phyloP scores from a whole-genome alignment of 2,797 vertebrate genomes.

The Aldrovandia affinis region DNA sequence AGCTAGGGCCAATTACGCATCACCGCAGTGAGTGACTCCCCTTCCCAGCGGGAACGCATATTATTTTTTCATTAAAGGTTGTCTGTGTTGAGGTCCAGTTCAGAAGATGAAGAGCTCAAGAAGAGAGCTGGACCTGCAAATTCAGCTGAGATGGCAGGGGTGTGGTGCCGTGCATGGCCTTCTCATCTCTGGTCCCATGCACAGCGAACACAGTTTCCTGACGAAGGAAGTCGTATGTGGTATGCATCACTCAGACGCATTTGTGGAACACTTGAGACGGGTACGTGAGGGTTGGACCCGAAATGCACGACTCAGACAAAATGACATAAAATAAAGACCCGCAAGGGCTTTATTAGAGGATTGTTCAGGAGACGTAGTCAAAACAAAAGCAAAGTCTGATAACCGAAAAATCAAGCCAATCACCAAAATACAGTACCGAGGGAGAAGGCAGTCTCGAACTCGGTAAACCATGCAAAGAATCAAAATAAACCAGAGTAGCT shows the following conservation, averaged over 20 bases:
- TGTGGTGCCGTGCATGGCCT: not conserved
- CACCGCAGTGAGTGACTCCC: not conserved
- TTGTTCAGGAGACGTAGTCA: too few relatives aligned
- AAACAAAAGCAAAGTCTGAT: too few relatives aligned
- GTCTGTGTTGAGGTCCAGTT: not conserved
- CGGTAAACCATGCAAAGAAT: too few relatives aligned
- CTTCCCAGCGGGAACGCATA: not conserved
- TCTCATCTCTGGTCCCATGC: not conserved
- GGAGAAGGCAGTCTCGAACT: too few relatives aligned
- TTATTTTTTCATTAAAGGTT: not conserved
- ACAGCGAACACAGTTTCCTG: conserved; percentile 14
- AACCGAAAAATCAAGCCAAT: too few relatives aligned
- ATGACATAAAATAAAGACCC: too few relatives aligned
- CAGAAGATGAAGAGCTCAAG: not conserved
- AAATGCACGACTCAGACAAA: too few relatives aligned
- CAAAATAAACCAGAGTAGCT: too few relatives aligned
- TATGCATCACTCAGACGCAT: not conserved
- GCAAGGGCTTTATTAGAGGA: too few relatives aligned
- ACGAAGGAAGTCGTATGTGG: not conserved
- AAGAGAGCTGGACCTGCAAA: not conserved
- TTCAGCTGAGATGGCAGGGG: not conserved
- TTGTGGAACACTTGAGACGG: too few relatives aligned
- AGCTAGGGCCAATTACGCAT: not conserved
- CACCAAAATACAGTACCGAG: too few relatives aligned
- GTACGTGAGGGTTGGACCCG: too few relatives aligned